Conservation (phyloP, 2,888 invertebrate species). For the Dichetophora obliterata region DNA sequence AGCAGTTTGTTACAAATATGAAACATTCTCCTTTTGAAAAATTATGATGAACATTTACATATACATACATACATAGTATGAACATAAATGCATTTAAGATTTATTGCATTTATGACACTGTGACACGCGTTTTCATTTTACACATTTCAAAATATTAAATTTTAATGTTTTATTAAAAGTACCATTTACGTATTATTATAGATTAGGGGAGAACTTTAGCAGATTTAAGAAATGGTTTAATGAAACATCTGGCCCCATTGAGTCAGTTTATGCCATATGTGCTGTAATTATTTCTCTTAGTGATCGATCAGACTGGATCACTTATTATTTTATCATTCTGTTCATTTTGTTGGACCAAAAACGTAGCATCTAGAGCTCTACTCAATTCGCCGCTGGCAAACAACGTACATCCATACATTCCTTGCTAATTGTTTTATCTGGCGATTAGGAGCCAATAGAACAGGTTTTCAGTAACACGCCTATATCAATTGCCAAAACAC, state of each 20-base stretch:
- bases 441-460: constrained; percentile 11
- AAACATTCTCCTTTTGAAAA: background rate
- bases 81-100: background rate
- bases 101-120: background rate
- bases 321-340: background rate
- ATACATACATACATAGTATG: background rate
- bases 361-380: background rate
- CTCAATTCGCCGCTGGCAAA: background rate
- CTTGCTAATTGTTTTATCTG: constrained; percentile 28
- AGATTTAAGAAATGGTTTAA: no score
- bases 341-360: background rate
- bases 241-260: no score
- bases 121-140: no score
- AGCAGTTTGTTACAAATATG: constrained; percentile 1
- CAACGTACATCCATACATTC: constrained; percentile 6
- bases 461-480: constrained; percentile 22
- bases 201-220: no score
- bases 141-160: no score
- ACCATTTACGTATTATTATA: no score
- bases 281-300: no score
- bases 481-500: background rate
- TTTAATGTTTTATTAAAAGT: no score
- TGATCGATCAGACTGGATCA: no score
- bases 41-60: background rate
- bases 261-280: no score